These are phyloP conservation scores for Ichneumoninae sp. DNA, from an alignment of 2,888 invertebrate species.

Conservation along the genomic window DNA sequence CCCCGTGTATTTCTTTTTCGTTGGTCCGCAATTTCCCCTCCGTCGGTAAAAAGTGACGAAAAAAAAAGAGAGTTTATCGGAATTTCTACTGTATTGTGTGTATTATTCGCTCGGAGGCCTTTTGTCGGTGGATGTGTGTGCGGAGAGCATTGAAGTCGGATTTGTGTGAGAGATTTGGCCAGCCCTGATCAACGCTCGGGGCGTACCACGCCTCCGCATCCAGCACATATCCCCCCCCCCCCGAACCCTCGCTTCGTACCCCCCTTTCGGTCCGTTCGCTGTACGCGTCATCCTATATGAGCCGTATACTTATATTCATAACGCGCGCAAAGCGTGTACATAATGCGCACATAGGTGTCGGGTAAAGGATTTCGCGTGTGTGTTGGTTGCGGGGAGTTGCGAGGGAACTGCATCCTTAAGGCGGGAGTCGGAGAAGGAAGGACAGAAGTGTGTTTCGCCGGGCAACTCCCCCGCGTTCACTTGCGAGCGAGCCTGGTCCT, in stretches of 20 bases:
- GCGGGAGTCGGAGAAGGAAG: conserved; percentile 13
- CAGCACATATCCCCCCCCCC: conserved; percentile 71
- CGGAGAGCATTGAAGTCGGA: conserved; percentile 24
- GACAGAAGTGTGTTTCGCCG: conserved; percentile 21
- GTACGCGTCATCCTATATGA: conserved; percentile 74
- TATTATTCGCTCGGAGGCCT: conserved; percentile 13
- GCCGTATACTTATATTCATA: conserved; percentile 80
- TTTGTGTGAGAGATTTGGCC: conserved; percentile 69
- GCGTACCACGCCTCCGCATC: conserved; percentile 76
- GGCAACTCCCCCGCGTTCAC: conserved; percentile 74
- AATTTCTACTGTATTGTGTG: conserved; percentile 19
- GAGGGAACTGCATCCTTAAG: conserved; percentile 50
- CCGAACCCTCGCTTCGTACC: conserved; percentile 28
- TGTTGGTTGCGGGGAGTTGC: conserved; percentile 21
- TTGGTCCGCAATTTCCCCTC: neutral
- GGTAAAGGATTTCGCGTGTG: conserved; percentile 33
- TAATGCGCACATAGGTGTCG: conserved; percentile 63
- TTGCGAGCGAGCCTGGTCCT: conserved; percentile 15
- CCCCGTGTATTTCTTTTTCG: neutral
- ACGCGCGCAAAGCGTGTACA: conserved; percentile 70
- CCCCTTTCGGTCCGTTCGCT: conserved; percentile 21
- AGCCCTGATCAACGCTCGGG: conserved; percentile 74
- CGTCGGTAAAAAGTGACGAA: neutral
- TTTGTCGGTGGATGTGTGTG: conserved; percentile 25
- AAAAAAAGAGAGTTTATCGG: neutral